Evolutionary conservation across 2,113 vertebrate genomes (phyloP).

Genomic region (Antechinus flavipes): DNA sequence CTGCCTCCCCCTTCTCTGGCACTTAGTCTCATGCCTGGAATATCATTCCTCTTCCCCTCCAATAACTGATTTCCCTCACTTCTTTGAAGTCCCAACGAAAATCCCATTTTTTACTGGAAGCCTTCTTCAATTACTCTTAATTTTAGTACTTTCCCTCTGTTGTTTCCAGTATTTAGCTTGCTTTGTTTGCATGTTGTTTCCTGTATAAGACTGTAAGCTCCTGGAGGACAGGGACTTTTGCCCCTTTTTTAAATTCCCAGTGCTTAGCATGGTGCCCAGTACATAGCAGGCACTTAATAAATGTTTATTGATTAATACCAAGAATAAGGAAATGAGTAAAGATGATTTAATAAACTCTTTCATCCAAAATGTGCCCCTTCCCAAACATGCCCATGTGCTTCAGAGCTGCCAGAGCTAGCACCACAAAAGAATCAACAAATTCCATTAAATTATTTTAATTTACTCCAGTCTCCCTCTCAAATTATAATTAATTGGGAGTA

Average conservation of each 20-base stretch:
- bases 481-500: constrained; percentile 76
- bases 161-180: neutral
- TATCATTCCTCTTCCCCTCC: neutral
- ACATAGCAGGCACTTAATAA: neutral
- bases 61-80: neutral
- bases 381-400: constrained; percentile 72
- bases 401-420: constrained; percentile 71
- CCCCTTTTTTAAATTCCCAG: neutral
- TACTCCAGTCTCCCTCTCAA: constrained; percentile 75
- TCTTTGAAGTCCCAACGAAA: neutral
- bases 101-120: neutral
- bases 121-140: neutral
- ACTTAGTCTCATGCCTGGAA: neutral
- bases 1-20: constrained; percentile 17
- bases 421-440: constrained; percentile 78
- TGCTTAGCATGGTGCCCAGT: neutral
- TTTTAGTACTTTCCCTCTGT: neutral
- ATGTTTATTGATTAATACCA: neutral
- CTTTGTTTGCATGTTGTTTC: neutral
- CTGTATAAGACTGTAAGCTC: neutral
- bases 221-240: neutral
- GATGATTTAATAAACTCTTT: neutral
- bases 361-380: constrained; percentile 3
- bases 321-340: neutral
- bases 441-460: constrained; percentile 81